Base-by-base conservation (phyloP, 1,140 invertebrate species). In the Formica exsecta region DNA sequence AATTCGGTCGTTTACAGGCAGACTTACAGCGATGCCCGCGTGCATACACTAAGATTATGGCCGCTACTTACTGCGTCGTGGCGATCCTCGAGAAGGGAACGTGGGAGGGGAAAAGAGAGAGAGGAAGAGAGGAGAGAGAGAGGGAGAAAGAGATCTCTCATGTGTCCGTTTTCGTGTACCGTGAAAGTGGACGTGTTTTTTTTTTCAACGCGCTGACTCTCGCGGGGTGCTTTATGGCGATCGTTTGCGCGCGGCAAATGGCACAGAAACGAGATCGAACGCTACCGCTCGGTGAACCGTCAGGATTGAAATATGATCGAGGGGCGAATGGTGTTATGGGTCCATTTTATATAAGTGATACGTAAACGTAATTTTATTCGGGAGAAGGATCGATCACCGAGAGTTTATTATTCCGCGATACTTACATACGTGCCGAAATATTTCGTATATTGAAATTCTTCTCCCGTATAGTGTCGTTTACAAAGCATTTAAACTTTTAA, bases 1-100 rank as follows among this genome's bases (percentile, higher is more conserved):
- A 94, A 94, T 94, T 94, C 81, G 71, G 81, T 86, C 93, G 91
- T 94, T 94, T 93, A 86, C 91, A 94, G 86, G 93, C 93, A 85
- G 89, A 92, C 91, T 92, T 90, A 90, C 87, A 88, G 90, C 89
- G 89, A 87, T 81, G 86, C 71, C 70, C 74, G 62, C 74, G 86
- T 87, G 89, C 89, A 89, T 87, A 86, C 84, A 84, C 62, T 70
- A 89, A 79, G 89, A 87, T 88, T 86, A 94, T 94, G 92, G 86
- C 88, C 88, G 91, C 92, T 93, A 93, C 92, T 94, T 93, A 92
- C 81, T 64, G 85, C 71, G 75, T 36, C 68, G 65, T 80, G 77
- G 59, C 85, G 80, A 91, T 91, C 90, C 68, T 86, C 77, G 62
- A 32, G 68, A 32, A 32, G 32, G 2, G 44, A 84, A 76, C 73